Conservation (phyloP, 2,797 vertebrate genomes). For the Platyrinchus mystaceus region DNA sequence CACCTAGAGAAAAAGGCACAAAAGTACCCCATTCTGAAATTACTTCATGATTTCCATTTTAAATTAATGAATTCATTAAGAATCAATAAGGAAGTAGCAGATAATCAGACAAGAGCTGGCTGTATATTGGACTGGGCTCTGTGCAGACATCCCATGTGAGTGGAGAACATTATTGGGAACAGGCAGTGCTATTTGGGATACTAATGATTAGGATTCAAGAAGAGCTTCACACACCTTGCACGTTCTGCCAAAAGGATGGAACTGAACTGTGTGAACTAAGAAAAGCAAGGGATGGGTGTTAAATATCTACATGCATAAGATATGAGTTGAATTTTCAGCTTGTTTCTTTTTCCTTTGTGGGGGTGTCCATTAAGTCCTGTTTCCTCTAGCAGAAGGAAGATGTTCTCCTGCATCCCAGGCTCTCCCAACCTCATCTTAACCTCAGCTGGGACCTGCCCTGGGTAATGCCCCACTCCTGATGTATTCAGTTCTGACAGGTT, state of each 20-base stretch:
- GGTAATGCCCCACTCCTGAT: background rate
- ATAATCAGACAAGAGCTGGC: background rate
- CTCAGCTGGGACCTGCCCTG: background rate
- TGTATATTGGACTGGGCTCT: background rate
- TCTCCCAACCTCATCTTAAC: background rate
- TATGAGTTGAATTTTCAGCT: fast-evolving
- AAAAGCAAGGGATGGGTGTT: background rate
- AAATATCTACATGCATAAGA: fast-evolving
- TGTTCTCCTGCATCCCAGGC: background rate
- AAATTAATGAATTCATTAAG: background rate
- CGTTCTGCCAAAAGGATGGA: background rate
- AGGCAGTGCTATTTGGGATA: background rate
- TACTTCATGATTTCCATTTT: background rate
- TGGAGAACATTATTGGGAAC: background rate
- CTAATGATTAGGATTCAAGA: fast-evolving
- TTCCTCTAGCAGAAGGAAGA: background rate
- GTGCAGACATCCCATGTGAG: background rate
- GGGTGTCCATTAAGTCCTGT: fast-evolving
- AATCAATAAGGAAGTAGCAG: background rate
- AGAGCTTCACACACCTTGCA: background rate
- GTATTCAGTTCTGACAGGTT: background rate
- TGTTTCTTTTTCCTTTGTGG: fast-evolving
- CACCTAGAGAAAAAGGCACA: background rate
- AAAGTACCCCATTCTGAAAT: background rate
- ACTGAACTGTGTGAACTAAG: background rate